Conservation (phyloP, 2,113 vertebrate genomes). For the Scopus umbretta region DNA sequence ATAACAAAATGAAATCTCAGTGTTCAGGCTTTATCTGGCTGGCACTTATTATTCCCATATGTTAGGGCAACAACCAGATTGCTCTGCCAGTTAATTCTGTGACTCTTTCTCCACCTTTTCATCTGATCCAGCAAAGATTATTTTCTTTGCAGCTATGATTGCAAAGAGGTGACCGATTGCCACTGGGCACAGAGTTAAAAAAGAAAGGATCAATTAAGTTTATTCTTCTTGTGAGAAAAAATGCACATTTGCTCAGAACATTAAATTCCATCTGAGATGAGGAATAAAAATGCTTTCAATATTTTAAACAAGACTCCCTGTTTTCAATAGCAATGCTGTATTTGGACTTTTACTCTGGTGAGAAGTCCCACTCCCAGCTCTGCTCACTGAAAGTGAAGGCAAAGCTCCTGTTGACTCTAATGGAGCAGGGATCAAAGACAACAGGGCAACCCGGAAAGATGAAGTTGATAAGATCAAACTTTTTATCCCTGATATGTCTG, state of each 20-base stretch:
- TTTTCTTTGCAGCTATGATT: constrained; percentile 53
- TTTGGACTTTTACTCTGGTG: neutral
- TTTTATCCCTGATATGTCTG: neutral
- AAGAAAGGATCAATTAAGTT: constrained; percentile 43
- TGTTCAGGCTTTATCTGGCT: constrained; percentile 51
- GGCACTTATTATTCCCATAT: constrained; percentile 66
- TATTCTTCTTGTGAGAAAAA: constrained; percentile 33
- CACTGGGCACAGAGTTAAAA: constrained; percentile 19
- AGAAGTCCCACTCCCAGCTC: neutral
- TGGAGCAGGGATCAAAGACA: neutral
- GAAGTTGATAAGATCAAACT: neutral
- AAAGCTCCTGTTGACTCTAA: neutral
- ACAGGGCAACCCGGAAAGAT: neutral
- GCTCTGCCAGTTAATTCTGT: constrained; percentile 48
- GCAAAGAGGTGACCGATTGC: constrained; percentile 28
- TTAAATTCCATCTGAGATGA: neutral
- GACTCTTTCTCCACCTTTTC: constrained; percentile 44
- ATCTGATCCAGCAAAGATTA: constrained; percentile 38
- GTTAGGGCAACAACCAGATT: constrained; percentile 52
- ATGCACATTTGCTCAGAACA: neutral
- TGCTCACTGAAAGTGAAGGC: neutral
- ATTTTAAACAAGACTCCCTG: neutral
- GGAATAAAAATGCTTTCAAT: neutral
- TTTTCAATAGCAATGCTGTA: neutral
- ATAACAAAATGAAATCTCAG: constrained; percentile 53